Evolutionary conservation across 2,888 invertebrate species (phyloP).

Genomic region (Drosophila trichaetosa): DNA sequence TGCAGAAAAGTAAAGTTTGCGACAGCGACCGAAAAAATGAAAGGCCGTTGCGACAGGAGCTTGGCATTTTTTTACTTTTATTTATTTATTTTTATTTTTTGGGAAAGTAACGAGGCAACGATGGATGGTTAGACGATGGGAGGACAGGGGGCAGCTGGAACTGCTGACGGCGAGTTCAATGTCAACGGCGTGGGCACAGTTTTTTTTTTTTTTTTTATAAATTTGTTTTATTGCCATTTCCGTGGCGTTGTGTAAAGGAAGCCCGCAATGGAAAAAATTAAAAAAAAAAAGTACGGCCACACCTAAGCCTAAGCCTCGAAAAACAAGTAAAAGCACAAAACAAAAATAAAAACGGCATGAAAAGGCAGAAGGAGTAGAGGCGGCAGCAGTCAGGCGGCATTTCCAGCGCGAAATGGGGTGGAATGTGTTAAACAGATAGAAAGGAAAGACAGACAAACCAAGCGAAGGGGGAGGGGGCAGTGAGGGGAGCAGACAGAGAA

Average conservation of each 20-base stretch:
- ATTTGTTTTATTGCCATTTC: slow-evolving; percentile 57
- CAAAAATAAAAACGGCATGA: slow-evolving; percentile 50
- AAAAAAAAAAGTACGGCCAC: slow-evolving; percentile 67
- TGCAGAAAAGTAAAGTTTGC: slow-evolving; percentile 58
- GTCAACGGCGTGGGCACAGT: slow-evolving; percentile 68
- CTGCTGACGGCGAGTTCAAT: slow-evolving; percentile 66
- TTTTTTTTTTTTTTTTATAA: slow-evolving; percentile 14
- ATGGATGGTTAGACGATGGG: background rate
- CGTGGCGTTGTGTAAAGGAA: slow-evolving; percentile 64
- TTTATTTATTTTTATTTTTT: slow-evolving; percentile 48
- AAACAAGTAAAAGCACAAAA: slow-evolving; percentile 58
- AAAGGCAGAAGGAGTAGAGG: slow-evolving; percentile 34
- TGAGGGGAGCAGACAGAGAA: slow-evolving; percentile 24
- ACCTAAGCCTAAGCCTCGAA: slow-evolving; percentile 65
- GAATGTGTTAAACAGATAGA: slow-evolving; percentile 71
- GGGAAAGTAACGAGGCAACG: slow-evolving; percentile 65
- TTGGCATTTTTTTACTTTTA: slow-evolving; percentile 31
- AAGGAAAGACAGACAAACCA: slow-evolving; percentile 45
- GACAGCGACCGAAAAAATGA: slow-evolving; percentile 61
- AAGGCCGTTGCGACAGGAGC: slow-evolving; percentile 65
- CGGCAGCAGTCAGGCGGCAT: slow-evolving; percentile 50
- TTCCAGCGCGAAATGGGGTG: slow-evolving; percentile 71
- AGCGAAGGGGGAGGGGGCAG: background rate
- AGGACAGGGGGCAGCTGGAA: slow-evolving; percentile 37
- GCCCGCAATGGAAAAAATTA: slow-evolving; percentile 40